These are phyloP conservation scores for Tenodera sinensis DNA, from an alignment of 2,888 invertebrate genomes.

Conservation along the genomic window DNA sequence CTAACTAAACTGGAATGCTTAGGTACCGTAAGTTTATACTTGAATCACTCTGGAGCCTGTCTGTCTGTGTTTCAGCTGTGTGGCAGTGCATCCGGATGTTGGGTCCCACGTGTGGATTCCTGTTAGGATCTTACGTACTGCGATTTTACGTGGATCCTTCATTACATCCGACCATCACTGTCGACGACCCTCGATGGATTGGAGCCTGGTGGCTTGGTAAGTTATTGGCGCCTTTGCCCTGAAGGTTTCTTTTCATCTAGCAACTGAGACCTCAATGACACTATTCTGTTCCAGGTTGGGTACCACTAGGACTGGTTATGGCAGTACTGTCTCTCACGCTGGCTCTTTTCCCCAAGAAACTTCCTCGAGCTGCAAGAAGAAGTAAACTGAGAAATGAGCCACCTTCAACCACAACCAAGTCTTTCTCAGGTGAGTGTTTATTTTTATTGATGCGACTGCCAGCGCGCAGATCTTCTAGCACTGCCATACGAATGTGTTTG, in stretches of 20 bases:
- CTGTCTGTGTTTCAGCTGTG: constrained; percentile 36
- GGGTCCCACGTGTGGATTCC: constrained; percentile 42
- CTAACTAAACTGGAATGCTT: too few relatives aligned
- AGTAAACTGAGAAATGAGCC: neutral
- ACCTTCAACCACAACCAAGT: neutral
- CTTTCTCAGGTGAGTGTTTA: neutral
- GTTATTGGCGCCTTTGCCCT: neutral
- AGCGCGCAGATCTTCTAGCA: too few relatives aligned
- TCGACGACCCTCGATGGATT: neutral
- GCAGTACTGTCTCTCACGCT: constrained; percentile 56
- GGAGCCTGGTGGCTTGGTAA: neutral
- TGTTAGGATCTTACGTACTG: constrained; percentile 40
- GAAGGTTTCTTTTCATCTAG: too few relatives aligned
- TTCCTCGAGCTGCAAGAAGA: constrained; percentile 54
- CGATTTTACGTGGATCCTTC: constrained; percentile 39
- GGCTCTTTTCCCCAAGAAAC: constrained; percentile 63
- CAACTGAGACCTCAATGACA: too few relatives aligned
- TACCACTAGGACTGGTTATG: neutral
- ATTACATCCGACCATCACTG: neutral
- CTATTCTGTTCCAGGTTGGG: neutral
- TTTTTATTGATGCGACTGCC: too few relatives aligned
- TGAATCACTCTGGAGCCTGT: too few relatives aligned
- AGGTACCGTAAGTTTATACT: too few relatives aligned
- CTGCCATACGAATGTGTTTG: too few relatives aligned
- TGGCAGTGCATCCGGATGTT: constrained; percentile 38